phyloP scores from a whole-genome alignment of 2,797 vertebrate species.

The Sebastolobus altivelis region DNA sequence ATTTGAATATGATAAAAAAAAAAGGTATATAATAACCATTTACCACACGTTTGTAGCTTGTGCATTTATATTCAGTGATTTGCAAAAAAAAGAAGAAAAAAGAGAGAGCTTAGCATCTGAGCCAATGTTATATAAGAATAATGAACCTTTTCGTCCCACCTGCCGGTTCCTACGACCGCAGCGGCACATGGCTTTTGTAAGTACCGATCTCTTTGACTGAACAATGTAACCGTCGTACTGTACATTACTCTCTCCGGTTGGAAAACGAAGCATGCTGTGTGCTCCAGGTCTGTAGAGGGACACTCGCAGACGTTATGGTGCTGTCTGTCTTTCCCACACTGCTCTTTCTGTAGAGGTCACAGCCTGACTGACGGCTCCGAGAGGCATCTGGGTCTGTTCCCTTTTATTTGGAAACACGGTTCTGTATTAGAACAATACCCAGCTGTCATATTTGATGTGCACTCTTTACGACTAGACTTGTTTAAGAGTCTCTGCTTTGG shows the following conservation, averaged over 20 bases:
- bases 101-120: slow-evolving; percentile 65
- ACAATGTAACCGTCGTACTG: slow-evolving; percentile 73
- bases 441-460: slow-evolving; percentile 68
- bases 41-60: slow-evolving; percentile 72
- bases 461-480: slow-evolving; percentile 70
- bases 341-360: slow-evolving; percentile 67
- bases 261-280: slow-evolving; percentile 75
- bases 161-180: slow-evolving; percentile 49
- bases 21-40: slow-evolving; percentile 53
- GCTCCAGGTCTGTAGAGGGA: slow-evolving; percentile 68
- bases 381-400: slow-evolving; percentile 44
- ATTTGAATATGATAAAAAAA: slow-evolving; percentile 54
- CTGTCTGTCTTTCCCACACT: slow-evolving; percentile 71
- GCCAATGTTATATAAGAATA: slow-evolving; percentile 65
- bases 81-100: slow-evolving; percentile 40
- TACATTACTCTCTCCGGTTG: slow-evolving; percentile 69
- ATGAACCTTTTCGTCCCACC: slow-evolving; percentile 53
- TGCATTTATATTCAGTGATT: slow-evolving; percentile 70
- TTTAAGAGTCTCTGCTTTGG: slow-evolving; percentile 72
- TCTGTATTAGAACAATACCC: slow-evolving; percentile 60
- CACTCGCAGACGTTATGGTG: slow-evolving; percentile 72
- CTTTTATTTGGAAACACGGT: slow-evolving; percentile 57
- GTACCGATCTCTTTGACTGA: slow-evolving; percentile 67
- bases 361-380: slow-evolving; percentile 62
- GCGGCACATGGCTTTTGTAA: slow-evolving; percentile 68